phyloP scores from a whole-genome alignment of 2,797 vertebrate species.

The Pseudopleuronectes americanus region DNA sequence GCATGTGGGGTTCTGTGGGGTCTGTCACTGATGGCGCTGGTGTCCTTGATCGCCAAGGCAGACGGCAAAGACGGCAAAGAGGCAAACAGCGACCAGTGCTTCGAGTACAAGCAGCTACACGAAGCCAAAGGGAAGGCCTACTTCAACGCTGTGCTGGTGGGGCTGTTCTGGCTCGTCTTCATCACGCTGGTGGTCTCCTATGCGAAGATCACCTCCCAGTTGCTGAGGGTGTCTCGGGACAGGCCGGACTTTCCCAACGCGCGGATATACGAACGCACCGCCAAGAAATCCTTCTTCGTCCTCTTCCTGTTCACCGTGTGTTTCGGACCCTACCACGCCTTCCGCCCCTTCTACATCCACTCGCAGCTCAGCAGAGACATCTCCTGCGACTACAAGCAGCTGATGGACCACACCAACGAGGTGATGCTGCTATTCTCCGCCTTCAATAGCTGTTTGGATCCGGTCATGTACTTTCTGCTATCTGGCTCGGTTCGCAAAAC shows the following conservation, averaged over 20 bases:
- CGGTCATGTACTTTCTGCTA: slow-evolving; percentile 95
- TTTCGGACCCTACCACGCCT: slow-evolving; percentile 92
- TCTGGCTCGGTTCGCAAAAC: slow-evolving; percentile 91
- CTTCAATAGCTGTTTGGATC: slow-evolving; percentile 95
- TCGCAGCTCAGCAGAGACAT: slow-evolving; percentile 80
- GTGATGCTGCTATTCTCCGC: slow-evolving; percentile 90
- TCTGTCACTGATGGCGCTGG: slow-evolving; percentile 28
- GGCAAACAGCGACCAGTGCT: slow-evolving; percentile 80
- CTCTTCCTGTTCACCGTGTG: slow-evolving; percentile 93
- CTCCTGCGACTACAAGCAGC: slow-evolving; percentile 78
- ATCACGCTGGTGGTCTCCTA: slow-evolving; percentile 88
- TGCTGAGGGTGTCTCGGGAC: slow-evolving; percentile 84
- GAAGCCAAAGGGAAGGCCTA: slow-evolving; percentile 83
- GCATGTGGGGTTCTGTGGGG: slow-evolving; percentile 67
- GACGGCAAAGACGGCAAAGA: slow-evolving; percentile 62
- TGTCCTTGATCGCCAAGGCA: slow-evolving; percentile 49
- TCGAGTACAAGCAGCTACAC: slow-evolving; percentile 86
- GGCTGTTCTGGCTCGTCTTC: slow-evolving; percentile 92
- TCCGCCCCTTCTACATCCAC: slow-evolving; percentile 89
- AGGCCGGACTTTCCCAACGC: slow-evolving; percentile 91
- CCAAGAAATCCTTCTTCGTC: slow-evolving; percentile 94
- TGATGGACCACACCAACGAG: slow-evolving; percentile 89
- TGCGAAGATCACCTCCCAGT: slow-evolving; percentile 86
- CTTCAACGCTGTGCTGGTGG: slow-evolving; percentile 85
- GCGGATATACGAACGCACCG: slow-evolving; percentile 85